Evolutionary conservation across 2,797 vertebrate genomes (phyloP).

Genomic region (Eulemur coronatus): DNA sequence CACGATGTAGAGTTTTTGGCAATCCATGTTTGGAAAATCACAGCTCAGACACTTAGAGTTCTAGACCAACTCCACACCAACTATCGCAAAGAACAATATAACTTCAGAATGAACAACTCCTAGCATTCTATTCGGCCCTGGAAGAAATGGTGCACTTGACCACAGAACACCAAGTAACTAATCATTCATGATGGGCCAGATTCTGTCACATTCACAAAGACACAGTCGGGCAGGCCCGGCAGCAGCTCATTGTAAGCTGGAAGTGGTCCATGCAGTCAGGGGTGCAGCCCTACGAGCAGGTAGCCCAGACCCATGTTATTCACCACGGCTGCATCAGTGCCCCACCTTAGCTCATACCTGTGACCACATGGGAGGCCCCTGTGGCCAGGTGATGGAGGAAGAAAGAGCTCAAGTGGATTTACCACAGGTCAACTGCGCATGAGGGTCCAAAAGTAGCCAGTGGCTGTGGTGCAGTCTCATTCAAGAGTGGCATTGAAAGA

Average conservation of each 20-base stretch:
- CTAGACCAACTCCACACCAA: neutral
- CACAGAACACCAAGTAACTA: neutral
- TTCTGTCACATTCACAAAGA: neutral
- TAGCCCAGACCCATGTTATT: too few relatives aligned
- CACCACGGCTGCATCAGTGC: neutral
- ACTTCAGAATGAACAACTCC: neutral
- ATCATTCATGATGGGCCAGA: neutral
- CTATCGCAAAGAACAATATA: neutral
- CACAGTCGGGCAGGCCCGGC: accelerated
- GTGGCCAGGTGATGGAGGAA: neutral
- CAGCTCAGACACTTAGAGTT: neutral
- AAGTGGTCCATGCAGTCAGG: neutral
- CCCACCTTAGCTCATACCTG: neutral
- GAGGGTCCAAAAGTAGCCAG: neutral
- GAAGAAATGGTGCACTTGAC: neutral
- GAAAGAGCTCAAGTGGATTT: neutral
- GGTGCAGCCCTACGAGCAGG: neutral
- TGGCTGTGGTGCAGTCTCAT: accelerated
- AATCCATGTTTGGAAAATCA: neutral
- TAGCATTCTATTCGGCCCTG: neutral
- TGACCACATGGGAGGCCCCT: neutral
- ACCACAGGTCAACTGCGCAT: neutral
- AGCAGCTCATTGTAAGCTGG: neutral
- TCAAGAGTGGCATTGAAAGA: neutral
- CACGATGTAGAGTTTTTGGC: neutral